Base-by-base conservation (phyloP, 2,888 invertebrate species). In the Sphaerophoria rueppellii region DNA sequence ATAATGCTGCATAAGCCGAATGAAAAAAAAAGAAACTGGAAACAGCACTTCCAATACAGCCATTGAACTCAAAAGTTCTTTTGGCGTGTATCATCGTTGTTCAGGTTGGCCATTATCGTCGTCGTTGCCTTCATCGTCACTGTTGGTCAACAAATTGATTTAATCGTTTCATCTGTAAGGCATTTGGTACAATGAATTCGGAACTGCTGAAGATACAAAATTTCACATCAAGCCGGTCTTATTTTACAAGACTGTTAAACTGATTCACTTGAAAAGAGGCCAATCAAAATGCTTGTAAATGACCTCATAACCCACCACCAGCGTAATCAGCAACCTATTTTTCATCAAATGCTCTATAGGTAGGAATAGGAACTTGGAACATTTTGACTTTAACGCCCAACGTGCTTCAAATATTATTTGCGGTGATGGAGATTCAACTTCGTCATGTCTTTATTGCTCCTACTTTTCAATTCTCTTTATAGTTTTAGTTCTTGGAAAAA, bases 371-470 rank as follows among this genome's bases (percentile, higher is more conserved):
- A 57, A 37, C 61, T 16, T 52, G 34, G 54, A 58, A 80, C 70
- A 58, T 61, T 82, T 73, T 82, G 77, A 82, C 82, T 69, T 83
- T 71, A 57, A 57, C 71, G 60, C 71, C 79, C 3, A 71, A 65
- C 48, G 55, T 61, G 60, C 74, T 67, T 70, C 65, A 54, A 74
- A 78, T 78, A 73, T 73, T 55, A 77, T 63, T 24, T 24, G 24
- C 24, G 24, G 24, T 24, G 24, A 24, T 24, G 24, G 24, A 24
- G 24, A 24, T 7, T 67, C 37, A 67, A 48, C 65, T 52, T 78
- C 71, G 55, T 60, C 60, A 40, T 78, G 70, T 73, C 24, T 24
- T 2, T 24, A 24, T 24, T 24, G 24, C 24, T 24, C 74, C 65
- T 70, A 60, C 77, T 70, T 71, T 70, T 54, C 67, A 40, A 35